phyloP scores from a whole-genome alignment of 1,140 invertebrate species.

The Aplysia californica region DNA sequence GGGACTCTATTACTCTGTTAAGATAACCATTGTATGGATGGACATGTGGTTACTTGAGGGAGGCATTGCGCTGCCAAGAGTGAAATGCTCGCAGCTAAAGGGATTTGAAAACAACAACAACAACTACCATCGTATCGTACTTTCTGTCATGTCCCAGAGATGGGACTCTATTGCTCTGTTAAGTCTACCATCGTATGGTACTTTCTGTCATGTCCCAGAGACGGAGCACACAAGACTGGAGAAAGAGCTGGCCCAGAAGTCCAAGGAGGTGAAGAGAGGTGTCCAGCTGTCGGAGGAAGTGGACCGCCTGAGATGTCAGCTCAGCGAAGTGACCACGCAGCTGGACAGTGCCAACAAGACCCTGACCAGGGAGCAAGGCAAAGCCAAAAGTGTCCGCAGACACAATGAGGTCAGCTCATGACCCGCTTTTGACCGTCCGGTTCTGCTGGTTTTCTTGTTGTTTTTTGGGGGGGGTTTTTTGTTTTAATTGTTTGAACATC shows the following conservation, averaged over 20 bases:
- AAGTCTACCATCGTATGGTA: too few relatives aligned
- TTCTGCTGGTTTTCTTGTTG: neutral
- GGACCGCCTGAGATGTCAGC: conserved; percentile 33
- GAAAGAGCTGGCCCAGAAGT: conserved; percentile 50
- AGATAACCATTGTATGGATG: too few relatives aligned
- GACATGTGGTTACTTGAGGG: too few relatives aligned
- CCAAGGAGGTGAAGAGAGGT: conserved; percentile 37
- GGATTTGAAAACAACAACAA: too few relatives aligned
- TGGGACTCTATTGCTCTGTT: too few relatives aligned
- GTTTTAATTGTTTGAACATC: too few relatives aligned
- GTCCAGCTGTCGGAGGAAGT: conserved; percentile 38
- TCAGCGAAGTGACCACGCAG: conserved; percentile 42
- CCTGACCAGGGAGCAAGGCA: conserved; percentile 55
- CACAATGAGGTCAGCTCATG: conserved; percentile 53
- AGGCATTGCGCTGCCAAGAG: neutral
- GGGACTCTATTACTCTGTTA: too few relatives aligned
- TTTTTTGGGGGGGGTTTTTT: too few relatives aligned
- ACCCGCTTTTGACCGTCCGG: neutral
- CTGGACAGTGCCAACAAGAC: conserved; percentile 49
- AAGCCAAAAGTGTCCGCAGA: conserved; percentile 56
- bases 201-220: too few relatives aligned
- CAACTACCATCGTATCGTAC: too few relatives aligned
- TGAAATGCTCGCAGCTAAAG: neutral
- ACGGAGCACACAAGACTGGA: conserved; percentile 32
- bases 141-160: too few relatives aligned